phyloP scores from a whole-genome alignment of 1,140 invertebrate genomes.

The Trinorchestia longiramus region DNA sequence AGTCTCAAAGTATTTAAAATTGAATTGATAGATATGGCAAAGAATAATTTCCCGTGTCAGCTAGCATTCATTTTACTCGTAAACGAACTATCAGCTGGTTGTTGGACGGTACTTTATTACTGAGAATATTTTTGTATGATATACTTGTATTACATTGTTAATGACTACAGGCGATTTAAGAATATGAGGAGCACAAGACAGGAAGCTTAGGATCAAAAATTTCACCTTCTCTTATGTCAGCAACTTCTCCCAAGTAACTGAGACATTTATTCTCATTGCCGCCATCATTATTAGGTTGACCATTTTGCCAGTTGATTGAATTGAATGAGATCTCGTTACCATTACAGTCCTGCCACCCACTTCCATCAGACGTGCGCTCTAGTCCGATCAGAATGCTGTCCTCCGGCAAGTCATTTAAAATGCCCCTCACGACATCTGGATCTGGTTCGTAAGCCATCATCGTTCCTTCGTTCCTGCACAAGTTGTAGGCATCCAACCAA shows the following conservation, averaged over 20 bases:
- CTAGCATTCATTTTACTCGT: too few species aligned
- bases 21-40: too few species aligned
- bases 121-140: too few species aligned
- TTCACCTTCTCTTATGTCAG: neutral
- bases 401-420: neutral
- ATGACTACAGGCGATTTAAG: neutral
- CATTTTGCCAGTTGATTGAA: neutral
- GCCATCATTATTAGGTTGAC: neutral
- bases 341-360: neutral
- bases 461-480: neutral
- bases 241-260: neutral
- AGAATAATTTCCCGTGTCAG: too few species aligned
- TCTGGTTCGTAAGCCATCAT: constrained; percentile 15
- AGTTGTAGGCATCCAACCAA: neutral
- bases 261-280: neutral
- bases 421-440: neutral
- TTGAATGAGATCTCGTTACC: neutral
- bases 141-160: neutral
- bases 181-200: neutral
- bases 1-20: too few species aligned
- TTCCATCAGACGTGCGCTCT: neutral
- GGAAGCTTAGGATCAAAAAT: neutral
- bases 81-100: too few species aligned
- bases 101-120: too few species aligned
- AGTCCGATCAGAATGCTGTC: neutral